These are phyloP conservation scores for Apamea epomidion DNA, from an alignment of 2,888 invertebrate genomes.

Conservation along the genomic window DNA sequence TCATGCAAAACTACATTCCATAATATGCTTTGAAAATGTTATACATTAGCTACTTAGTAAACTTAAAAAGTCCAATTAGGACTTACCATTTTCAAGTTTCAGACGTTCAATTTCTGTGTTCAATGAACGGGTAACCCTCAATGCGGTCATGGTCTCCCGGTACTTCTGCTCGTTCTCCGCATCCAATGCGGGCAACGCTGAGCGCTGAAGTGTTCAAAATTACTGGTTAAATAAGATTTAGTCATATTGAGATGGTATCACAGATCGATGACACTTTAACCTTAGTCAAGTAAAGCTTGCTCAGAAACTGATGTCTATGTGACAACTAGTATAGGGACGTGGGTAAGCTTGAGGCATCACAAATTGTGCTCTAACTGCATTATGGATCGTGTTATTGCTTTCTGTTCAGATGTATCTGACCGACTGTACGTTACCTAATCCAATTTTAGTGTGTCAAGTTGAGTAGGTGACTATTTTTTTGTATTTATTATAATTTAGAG, in stretches of 20 bases:
- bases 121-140: slow-evolving; percentile 75
- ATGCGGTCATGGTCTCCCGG: slow-evolving; percentile 75
- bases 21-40: too few species aligned
- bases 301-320: neutral
- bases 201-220: slow-evolving; percentile 68
- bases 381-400: too few species aligned
- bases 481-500: neutral
- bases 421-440: too few species aligned
- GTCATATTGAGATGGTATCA: neutral
- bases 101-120: slow-evolving; percentile 69
- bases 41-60: neutral
- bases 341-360: neutral
- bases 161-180: slow-evolving; percentile 80
- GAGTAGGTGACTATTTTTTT: too few species aligned
- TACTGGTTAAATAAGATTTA: neutral
- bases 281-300: neutral
- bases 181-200: slow-evolving; percentile 78
- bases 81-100: slow-evolving; percentile 62
- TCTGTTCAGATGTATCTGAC: too few species aligned
- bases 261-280: neutral
- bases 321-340: too few species aligned
- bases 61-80: neutral
- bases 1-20: neutral
- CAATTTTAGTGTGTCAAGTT: too few species aligned
- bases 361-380: neutral